Conservation (phyloP, 2,888 invertebrate genomes). For the Scaptomyza flava region DNA sequence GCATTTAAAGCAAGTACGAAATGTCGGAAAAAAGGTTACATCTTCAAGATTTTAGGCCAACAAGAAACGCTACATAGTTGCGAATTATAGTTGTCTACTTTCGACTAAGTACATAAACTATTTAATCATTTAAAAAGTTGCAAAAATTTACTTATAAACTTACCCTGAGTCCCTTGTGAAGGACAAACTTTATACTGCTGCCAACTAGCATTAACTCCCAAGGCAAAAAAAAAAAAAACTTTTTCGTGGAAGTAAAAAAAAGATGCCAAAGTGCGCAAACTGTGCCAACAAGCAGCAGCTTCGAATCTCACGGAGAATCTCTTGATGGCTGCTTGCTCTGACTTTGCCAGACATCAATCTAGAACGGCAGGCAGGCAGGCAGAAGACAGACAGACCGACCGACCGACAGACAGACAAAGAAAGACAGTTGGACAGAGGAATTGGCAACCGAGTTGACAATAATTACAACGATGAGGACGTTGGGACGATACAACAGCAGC, state of each 20-base stretch:
- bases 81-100: constrained; percentile 2
- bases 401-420: constrained; percentile 12
- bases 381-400: constrained; percentile 30
- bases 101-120: constrained; percentile 1
- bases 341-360: constrained; percentile 65
- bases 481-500: constrained; percentile 43
- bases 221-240: constrained; percentile 6
- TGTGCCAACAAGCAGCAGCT: constrained; percentile 51
- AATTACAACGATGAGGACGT: constrained; percentile 68
- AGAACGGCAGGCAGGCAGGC: constrained; percentile 67
- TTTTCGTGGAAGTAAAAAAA: constrained; percentile 13
- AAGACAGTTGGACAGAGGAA: constrained; percentile 39
- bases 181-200: constrained; percentile 15
- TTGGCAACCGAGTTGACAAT: constrained; percentile 75
- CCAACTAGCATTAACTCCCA: constrained; percentile 3
- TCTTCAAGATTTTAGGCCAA: neutral
- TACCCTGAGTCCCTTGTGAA: neutral
- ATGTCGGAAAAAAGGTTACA: neutral
- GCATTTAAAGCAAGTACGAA: neutral
- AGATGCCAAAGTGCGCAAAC: constrained; percentile 59
- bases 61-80: neutral
- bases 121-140: constrained; percentile 13
- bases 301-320: constrained; percentile 16
- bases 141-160: neutral
- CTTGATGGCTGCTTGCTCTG: constrained; percentile 44